phyloP scores from a whole-genome alignment of 2,797 vertebrate species.

The Spinibarbus caldwelli region DNA sequence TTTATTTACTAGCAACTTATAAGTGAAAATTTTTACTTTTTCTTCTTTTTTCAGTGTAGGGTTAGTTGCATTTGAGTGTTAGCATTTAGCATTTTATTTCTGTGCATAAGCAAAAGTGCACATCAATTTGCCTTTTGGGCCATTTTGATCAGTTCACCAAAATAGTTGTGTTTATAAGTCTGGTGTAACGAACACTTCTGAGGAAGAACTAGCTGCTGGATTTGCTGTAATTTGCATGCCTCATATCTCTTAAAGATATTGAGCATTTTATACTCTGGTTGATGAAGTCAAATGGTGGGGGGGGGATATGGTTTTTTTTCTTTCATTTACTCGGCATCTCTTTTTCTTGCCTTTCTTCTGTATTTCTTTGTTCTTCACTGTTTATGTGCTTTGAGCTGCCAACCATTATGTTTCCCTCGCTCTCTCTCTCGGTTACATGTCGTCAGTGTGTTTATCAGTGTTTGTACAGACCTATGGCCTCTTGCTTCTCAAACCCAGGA shows the following conservation, averaged over 20 bases:
- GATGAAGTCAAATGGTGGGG: not conserved
- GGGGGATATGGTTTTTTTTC: not conserved
- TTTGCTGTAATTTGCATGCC: not conserved
- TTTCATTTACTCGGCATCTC: not conserved
- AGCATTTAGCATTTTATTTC: not conserved
- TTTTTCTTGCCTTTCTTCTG: not conserved
- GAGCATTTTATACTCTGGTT: no score
- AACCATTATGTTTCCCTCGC: not conserved
- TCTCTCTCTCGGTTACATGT: slow-evolving; percentile 55
- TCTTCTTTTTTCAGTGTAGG: no score
- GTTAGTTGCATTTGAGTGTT: not conserved
- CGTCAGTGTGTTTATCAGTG: slow-evolving; percentile 68
- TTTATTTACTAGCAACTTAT: no score
- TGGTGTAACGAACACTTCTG: not conserved
- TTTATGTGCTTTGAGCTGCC: not conserved
- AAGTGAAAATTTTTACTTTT: no score
- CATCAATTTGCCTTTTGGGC: not conserved
- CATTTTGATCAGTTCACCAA: not conserved
- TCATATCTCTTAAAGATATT: not conserved
- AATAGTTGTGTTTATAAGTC: not conserved
- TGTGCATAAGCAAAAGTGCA: not conserved
- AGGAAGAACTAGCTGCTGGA: not conserved
- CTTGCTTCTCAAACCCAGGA: slow-evolving; percentile 38
- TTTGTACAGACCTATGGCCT: slow-evolving; percentile 67
- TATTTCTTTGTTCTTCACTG: slow-evolving; percentile 3